Evolutionary conservation across 2,113 vertebrate species (phyloP).

Genomic region (Scatophagus argus): DNA sequence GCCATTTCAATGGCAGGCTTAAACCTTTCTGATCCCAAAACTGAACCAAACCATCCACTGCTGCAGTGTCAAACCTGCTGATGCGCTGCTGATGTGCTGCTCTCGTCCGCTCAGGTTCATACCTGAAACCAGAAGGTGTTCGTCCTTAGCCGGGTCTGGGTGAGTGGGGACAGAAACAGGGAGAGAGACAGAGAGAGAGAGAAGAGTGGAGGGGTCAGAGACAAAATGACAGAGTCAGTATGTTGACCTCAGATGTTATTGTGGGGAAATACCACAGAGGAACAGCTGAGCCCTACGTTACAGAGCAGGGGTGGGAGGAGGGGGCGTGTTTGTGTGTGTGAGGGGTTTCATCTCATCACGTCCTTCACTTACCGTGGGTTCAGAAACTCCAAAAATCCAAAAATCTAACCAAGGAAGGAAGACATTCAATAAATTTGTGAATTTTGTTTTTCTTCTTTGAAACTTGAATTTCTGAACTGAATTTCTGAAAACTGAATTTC

Average conservation of each 20-base stretch:
- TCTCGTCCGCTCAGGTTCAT: conserved; percentile 20
- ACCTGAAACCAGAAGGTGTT: conserved; percentile 63
- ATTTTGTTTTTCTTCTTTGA: background rate
- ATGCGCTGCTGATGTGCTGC: background rate
- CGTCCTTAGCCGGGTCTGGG: conserved; percentile 27
- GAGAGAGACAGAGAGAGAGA: background rate
- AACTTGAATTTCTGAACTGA: no score
- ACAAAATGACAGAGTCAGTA: conserved; percentile 48
- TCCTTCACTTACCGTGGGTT: background rate
- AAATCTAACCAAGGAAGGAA: background rate
- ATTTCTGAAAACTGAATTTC: no score
- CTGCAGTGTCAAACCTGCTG: conserved; percentile 54
- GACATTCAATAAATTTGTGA: background rate
- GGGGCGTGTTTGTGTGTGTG: conserved; percentile 29
- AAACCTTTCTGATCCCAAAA: conserved; percentile 64
- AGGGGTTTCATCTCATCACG: background rate
- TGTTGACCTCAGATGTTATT: conserved; percentile 52
- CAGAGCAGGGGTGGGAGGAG: conserved; percentile 28
- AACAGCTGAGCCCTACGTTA: conserved; percentile 39
- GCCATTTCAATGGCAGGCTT: conserved; percentile 62
- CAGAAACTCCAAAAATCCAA: background rate
- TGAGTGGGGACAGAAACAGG: conserved; percentile 17
- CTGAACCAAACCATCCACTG: conserved; percentile 27
- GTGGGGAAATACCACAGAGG: conserved; percentile 65
- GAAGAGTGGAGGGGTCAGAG: conserved; percentile 32